A percentile compares a stretch with the other conserved stretches of the same genome.
phyloP scores from a whole-genome alignment of 1,140 invertebrate species.

The Liolophura sinensis region DNA sequence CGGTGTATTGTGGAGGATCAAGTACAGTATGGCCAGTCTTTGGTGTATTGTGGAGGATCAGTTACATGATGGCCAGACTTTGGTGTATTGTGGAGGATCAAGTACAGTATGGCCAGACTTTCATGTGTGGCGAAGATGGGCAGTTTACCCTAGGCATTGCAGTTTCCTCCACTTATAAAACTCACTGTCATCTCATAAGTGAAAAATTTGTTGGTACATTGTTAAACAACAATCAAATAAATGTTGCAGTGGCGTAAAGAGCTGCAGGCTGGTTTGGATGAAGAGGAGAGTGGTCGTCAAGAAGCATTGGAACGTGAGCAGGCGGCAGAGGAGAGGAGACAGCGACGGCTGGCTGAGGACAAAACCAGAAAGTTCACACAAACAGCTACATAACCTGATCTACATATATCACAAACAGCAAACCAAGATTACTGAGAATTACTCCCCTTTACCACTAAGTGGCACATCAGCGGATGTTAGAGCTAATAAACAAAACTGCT shows the following conservation, averaged over 20 bases:
- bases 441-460: neutral
- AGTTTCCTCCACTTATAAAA: neutral
- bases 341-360: slow-evolving; percentile 26
- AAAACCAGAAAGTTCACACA: slow-evolving; percentile 24
- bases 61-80: neutral
- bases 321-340: slow-evolving; percentile 34
- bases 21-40: too few species aligned
- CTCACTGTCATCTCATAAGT: neutral
- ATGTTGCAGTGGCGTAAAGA: slow-evolving; percentile 51
- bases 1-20: too few species aligned
- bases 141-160: too few species aligned
- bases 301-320: slow-evolving; percentile 35
- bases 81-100: neutral
- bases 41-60: neutral
- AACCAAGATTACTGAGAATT: neutral
- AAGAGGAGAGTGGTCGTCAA: slow-evolving; percentile 39
- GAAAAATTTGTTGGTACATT: neutral
- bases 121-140: too few species aligned
- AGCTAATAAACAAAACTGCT: too few species aligned
- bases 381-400: slow-evolving; percentile 10
- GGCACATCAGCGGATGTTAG: too few species aligned
- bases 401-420: neutral
- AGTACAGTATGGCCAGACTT: neutral
- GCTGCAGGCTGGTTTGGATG: slow-evolving; percentile 36
- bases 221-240: slow-evolving; percentile 5